Base-by-base conservation (phyloP, 2,888 invertebrate genomes). In the Melinaea marsaeus region DNA sequence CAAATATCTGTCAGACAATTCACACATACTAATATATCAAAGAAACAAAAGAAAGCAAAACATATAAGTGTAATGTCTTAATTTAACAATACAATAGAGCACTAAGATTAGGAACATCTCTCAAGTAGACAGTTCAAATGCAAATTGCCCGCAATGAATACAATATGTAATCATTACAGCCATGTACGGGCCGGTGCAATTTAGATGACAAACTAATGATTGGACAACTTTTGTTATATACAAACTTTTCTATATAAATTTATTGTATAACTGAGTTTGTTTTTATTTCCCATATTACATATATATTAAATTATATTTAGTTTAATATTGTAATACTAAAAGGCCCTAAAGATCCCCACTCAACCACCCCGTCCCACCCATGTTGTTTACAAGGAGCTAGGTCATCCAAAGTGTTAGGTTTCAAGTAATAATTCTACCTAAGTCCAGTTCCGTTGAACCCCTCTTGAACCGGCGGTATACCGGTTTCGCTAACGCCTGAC, bases 71-170 rank as follows among this genome's bases (percentile, higher is more conserved):
- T 74, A 72, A 74, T 71, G 69, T 69, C 75, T 75, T 73, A 70
- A 75, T 75, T 71, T 60, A 68, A 69, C 65, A 69, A 72, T 59
- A 74, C 72, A 73, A 73, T 73, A 67, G 72, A 59, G 70, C 67
- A 68, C 72, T 74, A 67, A 71, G 65, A 71, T 64, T 58, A 55
- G 13, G 55, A 63, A 51, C 63, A 63, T 68, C 64, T 69, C 63
- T 74, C 71, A 74, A 66, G 71, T 65, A 71, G 66, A 60, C 55
- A 69, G 65, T 61, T 61, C 60, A 63, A 73, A 82, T 83, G 82
- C 78, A 85, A 85, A 86, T 84, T 75, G 79, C 67, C 63, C 55
- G 69, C 77, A 76, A 78, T 76, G 79, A 81, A 79, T 72, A 82
- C 78, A 81, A 77, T 77, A 74, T 73, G 73, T 70, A 77, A 77